Conservation (phyloP, 1,140 invertebrate genomes). For the Drosophila mayri region DNA sequence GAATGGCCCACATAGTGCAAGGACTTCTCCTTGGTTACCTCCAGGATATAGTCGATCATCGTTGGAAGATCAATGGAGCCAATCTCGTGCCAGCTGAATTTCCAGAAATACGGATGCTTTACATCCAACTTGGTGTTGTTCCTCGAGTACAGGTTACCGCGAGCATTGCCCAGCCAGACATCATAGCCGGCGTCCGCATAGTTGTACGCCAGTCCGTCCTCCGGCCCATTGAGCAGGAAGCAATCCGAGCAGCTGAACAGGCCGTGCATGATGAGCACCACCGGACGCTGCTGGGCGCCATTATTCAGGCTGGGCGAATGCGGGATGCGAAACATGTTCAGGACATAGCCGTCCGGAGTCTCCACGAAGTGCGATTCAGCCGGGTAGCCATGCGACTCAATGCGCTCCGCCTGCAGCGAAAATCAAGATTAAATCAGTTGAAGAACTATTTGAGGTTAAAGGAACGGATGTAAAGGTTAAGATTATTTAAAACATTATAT, state of each 20-base stretch:
- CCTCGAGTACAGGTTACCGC: slow-evolving; percentile 89
- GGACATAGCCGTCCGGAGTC: slow-evolving; percentile 86
- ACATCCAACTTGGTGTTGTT: slow-evolving; percentile 86
- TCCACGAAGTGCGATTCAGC: slow-evolving; percentile 86
- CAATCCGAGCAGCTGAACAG: slow-evolving; percentile 91
- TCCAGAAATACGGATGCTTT: slow-evolving; percentile 87
- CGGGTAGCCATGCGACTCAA: slow-evolving; percentile 85
- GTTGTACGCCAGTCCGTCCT: slow-evolving; percentile 86
- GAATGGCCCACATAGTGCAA: slow-evolving; percentile 89
- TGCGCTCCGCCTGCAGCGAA: slow-evolving; percentile 71
- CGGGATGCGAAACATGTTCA: slow-evolving; percentile 86
- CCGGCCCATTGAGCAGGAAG: slow-evolving; percentile 89
- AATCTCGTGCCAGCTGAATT: slow-evolving; percentile 89
- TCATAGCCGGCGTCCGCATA: slow-evolving; percentile 91
- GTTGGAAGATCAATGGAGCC: slow-evolving; percentile 89
- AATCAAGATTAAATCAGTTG: neutral
- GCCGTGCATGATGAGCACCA: slow-evolving; percentile 91
- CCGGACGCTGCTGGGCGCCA: slow-evolving; percentile 66
- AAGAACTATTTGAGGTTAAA: neutral
- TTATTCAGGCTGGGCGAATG: slow-evolving; percentile 65
- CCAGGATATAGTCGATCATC: slow-evolving; percentile 88
- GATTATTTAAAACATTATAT: neutral
- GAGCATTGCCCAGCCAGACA: slow-evolving; percentile 87
- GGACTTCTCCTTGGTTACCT: slow-evolving; percentile 85
- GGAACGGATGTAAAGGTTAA: neutral